Conservation (phyloP, 2,888 invertebrate species). For the Scaptomyza caliginosa region DNA sequence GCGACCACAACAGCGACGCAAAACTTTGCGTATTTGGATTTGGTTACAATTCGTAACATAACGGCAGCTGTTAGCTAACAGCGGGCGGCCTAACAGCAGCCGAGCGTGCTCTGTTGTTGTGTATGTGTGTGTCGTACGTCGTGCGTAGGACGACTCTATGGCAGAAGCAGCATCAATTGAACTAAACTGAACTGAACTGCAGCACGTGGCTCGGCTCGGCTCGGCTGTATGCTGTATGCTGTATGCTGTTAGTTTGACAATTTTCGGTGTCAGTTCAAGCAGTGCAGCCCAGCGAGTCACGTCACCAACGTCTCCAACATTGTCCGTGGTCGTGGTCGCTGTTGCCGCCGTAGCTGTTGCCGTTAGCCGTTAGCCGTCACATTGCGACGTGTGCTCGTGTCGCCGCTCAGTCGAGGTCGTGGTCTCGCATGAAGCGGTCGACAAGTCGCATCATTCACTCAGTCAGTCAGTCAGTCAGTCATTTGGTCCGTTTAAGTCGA, state of each 20-base stretch:
- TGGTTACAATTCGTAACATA: conserved; percentile 54
- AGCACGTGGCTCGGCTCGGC: conserved; percentile 36
- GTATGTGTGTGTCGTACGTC: too few relatives aligned
- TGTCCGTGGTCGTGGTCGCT: conserved; percentile 55
- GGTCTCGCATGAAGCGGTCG: conserved; percentile 67
- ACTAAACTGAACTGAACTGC: conserved; percentile 2
- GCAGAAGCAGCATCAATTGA: conserved; percentile 1
- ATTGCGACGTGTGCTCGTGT: conserved; percentile 31
- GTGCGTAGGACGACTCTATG: conserved; percentile 5
- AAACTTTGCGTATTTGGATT: conserved; percentile 39
- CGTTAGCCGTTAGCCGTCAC: conserved; percentile 23
- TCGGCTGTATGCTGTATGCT: not conserved
- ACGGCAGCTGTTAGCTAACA: conserved; percentile 43
- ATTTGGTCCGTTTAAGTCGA: not conserved
- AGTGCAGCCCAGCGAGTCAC: conserved; percentile 59
- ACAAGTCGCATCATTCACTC: conserved; percentile 33
- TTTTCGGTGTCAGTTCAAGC: conserved; percentile 44
- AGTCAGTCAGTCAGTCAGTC: not conserved
- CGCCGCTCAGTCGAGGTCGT: conserved; percentile 63
- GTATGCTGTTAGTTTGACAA: conserved; percentile 17
- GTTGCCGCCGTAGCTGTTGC: conserved; percentile 10
- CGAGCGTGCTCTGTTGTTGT: conserved; percentile 18
- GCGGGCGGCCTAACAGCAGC: conserved; percentile 15
- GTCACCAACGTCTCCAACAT: conserved; percentile 35
- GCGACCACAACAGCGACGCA: conserved; percentile 3